phyloP scores from a whole-genome alignment of 2,113 vertebrate genomes.

The Psilopsiagon aymara region DNA sequence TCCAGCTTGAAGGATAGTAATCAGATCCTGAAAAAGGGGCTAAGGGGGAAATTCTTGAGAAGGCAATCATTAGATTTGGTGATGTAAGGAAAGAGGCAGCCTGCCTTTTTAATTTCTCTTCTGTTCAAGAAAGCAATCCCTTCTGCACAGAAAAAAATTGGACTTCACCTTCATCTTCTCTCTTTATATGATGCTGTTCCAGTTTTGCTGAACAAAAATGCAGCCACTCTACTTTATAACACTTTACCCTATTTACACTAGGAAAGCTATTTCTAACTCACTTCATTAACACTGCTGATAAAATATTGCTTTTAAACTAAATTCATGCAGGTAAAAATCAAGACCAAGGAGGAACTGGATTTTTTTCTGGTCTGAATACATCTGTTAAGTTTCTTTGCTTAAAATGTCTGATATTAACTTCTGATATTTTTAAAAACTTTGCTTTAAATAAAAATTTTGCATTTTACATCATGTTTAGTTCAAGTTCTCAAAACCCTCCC shows the following conservation, averaged over 20 bases:
- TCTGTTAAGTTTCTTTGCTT: neutral
- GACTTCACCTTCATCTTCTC: neutral
- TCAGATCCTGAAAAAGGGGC: neutral
- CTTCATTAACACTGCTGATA: neutral
- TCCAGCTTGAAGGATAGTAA: neutral
- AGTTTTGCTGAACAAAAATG: neutral
- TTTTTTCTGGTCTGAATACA: neutral
- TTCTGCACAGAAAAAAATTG: neutral
- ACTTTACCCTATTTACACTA: neutral
- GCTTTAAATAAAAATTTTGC: neutral
- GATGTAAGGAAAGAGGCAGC: neutral
- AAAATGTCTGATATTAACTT: neutral
- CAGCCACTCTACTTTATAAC: neutral
- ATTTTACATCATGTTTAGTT: neutral
- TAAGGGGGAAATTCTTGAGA: neutral
- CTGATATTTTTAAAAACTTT: neutral
- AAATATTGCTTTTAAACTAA: neutral
- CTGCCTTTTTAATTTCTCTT: neutral
- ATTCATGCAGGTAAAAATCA: neutral
- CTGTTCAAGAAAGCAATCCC: neutral
- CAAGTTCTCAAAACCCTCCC: neutral
- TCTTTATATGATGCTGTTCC: neutral
- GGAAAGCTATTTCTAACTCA: neutral
- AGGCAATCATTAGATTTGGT: neutral
- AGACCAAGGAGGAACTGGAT: neutral